phyloP scores from a whole-genome alignment of 2,113 vertebrate species.

The Lycaon pictus region DNA sequence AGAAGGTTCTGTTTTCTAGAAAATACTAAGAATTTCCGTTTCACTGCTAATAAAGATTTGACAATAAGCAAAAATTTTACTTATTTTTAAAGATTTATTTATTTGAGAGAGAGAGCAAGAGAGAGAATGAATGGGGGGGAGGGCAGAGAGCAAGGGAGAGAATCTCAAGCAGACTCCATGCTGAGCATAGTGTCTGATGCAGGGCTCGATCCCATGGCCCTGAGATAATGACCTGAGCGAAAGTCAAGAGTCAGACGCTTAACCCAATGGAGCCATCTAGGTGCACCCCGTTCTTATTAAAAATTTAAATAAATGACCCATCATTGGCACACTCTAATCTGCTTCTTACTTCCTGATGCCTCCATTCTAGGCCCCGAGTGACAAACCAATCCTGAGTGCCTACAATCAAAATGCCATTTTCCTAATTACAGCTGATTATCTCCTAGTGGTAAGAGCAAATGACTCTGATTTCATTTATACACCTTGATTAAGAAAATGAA shows the following conservation, averaged over 20 bases:
- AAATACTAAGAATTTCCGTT: background rate
- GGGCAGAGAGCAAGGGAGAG: background rate
- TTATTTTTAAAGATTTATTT: background rate
- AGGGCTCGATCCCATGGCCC: background rate
- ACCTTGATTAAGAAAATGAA: background rate
- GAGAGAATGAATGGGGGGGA: background rate
- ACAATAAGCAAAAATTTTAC: background rate
- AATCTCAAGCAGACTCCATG: background rate
- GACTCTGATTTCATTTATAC: background rate
- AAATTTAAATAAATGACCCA: background rate
- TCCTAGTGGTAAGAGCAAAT: background rate
- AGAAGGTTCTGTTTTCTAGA: background rate
- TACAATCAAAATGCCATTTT: background rate
- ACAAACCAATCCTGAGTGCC: background rate
- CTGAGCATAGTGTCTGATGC: background rate
- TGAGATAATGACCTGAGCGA: background rate
- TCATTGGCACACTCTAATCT: background rate
- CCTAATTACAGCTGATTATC: background rate
- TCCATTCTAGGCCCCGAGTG: background rate
- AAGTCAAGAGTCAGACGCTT: background rate
- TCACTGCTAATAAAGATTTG: background rate
- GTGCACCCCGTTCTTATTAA: background rate
- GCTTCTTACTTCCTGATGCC: background rate
- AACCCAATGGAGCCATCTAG: background rate
- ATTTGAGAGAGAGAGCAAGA: background rate